Base-by-base conservation (phyloP, 92 coral and sea anemone species). In the Porites divaricata region DNA sequence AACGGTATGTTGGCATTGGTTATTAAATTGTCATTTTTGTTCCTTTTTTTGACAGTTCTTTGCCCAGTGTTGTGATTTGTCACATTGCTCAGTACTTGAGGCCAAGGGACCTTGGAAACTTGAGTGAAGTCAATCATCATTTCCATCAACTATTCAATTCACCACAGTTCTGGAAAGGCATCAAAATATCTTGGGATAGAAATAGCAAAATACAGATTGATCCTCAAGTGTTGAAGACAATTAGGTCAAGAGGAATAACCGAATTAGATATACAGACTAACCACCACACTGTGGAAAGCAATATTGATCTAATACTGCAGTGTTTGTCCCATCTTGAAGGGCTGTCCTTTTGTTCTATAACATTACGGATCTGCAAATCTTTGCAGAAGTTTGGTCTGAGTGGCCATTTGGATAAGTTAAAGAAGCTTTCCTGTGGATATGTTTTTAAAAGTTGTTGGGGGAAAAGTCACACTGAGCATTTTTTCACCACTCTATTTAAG, bases 91-190 rank as follows among this genome's bases (percentile, higher is more conserved):
- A 78, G 63, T 78, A 63, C 63, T 73, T 78, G 62, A 25, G 23
- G 8, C 74, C 74, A 35, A 69, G 24, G 6, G 65, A 78, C 22
- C 49, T 50, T 1, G 22, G 13, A 23, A 78, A 49, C 83, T 65
- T 78, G 83, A 56, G 48, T 0, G 26, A 48, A 66, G 50, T 78
- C 1, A 23, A 64, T 19, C 72, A 22, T 15, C 12, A 78, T 66
- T 78, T 78, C 24, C 64, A 73, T 35, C 2, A 52, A 50, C 16
- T 78, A 7, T 78, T 78, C 74, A 78, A 64, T 57, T 66, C 73
- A 48, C 83, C 83, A 20, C 63, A 50, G 8, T 56, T 78, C 2
- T 78, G 83, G 83, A 65, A 23, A 50, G 73, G 41, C 2, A 25
- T 78, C 72, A 49, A 19, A 7, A 14, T 74, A 15, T 51, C 35